Percentiles rank a stretch among this genome's conserved stretches.
phyloP scores from a whole-genome alignment of 2,797 vertebrate species.

The Notolabrus celidotus region DNA sequence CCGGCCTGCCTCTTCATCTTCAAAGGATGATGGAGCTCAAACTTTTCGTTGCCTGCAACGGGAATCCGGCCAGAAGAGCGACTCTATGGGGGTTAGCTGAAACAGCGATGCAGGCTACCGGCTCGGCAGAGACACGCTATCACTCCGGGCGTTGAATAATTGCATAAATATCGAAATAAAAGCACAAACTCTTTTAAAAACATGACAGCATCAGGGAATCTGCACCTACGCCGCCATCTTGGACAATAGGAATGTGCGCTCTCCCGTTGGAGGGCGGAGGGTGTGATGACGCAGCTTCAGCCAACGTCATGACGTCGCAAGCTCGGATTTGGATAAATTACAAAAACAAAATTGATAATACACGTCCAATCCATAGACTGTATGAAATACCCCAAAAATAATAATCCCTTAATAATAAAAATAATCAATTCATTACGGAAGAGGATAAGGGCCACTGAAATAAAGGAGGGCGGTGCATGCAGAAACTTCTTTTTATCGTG shows the following conservation, averaged over 20 bases:
- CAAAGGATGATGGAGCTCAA: conserved; percentile 75
- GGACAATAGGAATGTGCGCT: conserved; percentile 95
- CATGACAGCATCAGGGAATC: conserved; percentile 72
- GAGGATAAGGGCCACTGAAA: too few species aligned
- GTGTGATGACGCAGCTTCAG: conserved; percentile 34
- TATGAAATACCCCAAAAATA: too few species aligned
- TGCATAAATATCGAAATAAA: conserved; percentile 32
- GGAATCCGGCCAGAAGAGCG: conserved; percentile 55
- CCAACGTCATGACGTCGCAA: conserved; percentile 52
- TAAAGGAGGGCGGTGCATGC: too few species aligned
- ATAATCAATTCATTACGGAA: too few species aligned
- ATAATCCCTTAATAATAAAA: too few species aligned
- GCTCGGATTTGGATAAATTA: neutral
- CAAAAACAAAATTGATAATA: too few species aligned
- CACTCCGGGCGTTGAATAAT: neutral
- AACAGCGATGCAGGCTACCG: conserved; percentile 20
- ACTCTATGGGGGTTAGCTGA: conserved; percentile 38
- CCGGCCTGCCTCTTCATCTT: conserved; percentile 95
- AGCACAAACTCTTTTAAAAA: conserved; percentile 70
- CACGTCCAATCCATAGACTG: too few species aligned
- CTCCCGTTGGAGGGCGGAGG: conserved; percentile 77
- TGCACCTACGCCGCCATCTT: conserved; percentile 91
- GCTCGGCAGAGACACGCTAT: conserved; percentile 11
- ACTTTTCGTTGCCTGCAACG: conserved; percentile 74
- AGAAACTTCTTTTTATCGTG: too few species aligned